These are phyloP conservation scores for Polia nebulosa DNA, from an alignment of 2,888 invertebrate species.

Conservation along the genomic window DNA sequence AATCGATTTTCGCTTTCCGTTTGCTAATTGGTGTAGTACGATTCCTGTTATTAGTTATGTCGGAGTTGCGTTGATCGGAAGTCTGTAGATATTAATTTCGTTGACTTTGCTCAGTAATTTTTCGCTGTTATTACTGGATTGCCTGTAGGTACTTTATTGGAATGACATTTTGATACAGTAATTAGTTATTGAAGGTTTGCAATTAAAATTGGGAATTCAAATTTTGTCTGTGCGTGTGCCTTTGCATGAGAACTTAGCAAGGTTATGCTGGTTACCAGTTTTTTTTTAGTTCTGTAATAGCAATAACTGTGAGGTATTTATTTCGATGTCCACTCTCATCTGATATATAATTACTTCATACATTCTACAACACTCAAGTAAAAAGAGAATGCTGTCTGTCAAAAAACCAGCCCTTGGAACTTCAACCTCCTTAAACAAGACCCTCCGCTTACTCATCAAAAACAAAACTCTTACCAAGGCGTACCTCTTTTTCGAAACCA, in stretches of 20 bases:
- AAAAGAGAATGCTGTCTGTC: constrained; percentile 24
- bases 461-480: constrained; percentile 59
- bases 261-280: constrained; percentile 9
- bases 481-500: constrained; percentile 65
- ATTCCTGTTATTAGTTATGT: constrained; percentile 56
- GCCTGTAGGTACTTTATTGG: constrained; percentile 37
- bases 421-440: constrained; percentile 41
- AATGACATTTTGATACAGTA: constrained; percentile 17
- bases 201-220: constrained; percentile 30
- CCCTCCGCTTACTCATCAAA: constrained; percentile 46
- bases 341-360: background rate
- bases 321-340: background rate
- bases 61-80: constrained; percentile 56
- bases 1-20: constrained; percentile 55
- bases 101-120: constrained; percentile 52
- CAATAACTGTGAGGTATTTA: constrained; percentile 2
- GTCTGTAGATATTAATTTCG: constrained; percentile 52
- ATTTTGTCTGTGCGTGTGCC: background rate
- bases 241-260: constrained; percentile 7
- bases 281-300: constrained; percentile 14
- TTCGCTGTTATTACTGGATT: constrained; percentile 37
- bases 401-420: constrained; percentile 26
- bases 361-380: constrained; percentile 1
- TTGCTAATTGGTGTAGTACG: constrained; percentile 35
- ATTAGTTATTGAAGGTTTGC: constrained; percentile 13